phyloP scores from a whole-genome alignment of 1,140 invertebrate species.

The Scylla paramamosain region DNA sequence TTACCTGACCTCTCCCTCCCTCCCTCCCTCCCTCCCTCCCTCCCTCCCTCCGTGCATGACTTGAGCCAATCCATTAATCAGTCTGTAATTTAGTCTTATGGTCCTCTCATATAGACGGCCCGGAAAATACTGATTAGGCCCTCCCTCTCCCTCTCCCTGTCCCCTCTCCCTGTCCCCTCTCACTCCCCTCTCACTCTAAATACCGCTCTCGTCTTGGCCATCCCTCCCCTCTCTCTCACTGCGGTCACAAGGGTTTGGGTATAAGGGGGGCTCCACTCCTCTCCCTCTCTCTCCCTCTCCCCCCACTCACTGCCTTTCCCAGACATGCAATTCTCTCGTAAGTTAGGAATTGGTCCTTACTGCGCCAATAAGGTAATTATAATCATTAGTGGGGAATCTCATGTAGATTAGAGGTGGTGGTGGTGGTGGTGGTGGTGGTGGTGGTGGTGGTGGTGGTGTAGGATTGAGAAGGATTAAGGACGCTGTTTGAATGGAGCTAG shows the following conservation, averaged over 20 bases:
- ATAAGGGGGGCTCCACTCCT: background rate
- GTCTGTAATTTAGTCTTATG: conserved; percentile 39
- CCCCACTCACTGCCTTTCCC: too few relatives aligned
- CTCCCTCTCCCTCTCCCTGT: too few relatives aligned
- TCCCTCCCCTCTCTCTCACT: too few relatives aligned
- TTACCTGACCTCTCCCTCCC: too few relatives aligned
- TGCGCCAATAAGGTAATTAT: conserved; percentile 52
- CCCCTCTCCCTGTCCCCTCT: too few relatives aligned
- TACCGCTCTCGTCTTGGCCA: too few relatives aligned
- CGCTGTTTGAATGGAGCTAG: too few relatives aligned
- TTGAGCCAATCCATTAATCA: conserved; percentile 46
- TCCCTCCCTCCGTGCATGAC: background rate
- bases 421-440: background rate
- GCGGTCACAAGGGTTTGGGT: too few relatives aligned
- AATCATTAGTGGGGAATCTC: conserved; percentile 32
- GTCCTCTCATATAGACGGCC: conserved; percentile 45
- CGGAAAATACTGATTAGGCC: conserved; percentile 43
- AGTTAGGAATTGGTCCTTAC: conserved; percentile 63
- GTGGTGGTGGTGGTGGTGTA: background rate
- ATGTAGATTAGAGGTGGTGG: conserved; percentile 1
- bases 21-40: too few relatives aligned
- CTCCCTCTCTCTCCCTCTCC: background rate
- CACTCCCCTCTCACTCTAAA: too few relatives aligned
- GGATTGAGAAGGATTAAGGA: too few relatives aligned
- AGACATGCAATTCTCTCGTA: conserved; percentile 47